Percentiles rank a stretch among this genome's conserved stretches.
phyloP scores from a whole-genome alignment of 1,140 invertebrate species.

The Metopolophium dirhodum region DNA sequence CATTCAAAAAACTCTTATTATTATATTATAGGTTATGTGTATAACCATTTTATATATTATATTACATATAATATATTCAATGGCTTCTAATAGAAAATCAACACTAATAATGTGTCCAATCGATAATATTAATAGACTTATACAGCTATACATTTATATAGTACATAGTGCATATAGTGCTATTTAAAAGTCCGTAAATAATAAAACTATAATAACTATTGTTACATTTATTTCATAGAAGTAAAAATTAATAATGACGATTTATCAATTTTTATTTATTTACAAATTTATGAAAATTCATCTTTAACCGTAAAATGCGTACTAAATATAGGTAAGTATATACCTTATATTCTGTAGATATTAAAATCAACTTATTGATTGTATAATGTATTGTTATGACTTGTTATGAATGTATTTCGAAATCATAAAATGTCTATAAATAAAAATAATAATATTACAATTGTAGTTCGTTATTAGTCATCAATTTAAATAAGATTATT shows the following conservation, averaged over 20 bases:
- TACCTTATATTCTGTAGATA: too few relatives aligned
- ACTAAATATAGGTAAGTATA: too few relatives aligned
- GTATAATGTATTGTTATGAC: too few relatives aligned
- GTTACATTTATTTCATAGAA: background rate
- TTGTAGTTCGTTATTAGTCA: too few relatives aligned
- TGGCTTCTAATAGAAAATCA: background rate
- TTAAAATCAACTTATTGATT: too few relatives aligned
- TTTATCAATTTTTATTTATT: background rate
- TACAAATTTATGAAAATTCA: background rate
- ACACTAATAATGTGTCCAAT: background rate
- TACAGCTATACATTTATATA: background rate
- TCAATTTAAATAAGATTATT: too few relatives aligned
- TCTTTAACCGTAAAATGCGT: too few relatives aligned
- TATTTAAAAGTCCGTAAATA: background rate
- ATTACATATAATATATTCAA: background rate
- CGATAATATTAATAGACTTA: constrained; percentile 15
- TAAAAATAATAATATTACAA: too few relatives aligned
- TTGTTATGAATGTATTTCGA: background rate
- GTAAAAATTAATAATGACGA: background rate
- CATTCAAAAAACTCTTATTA: background rate
- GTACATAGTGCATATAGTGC: background rate
- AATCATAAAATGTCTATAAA: background rate
- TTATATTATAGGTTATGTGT: background rate
- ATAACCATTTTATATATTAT: background rate
- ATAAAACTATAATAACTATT: background rate